Base-by-base conservation (phyloP, 2,797 vertebrate genomes). In the Anisognathus igniventris region DNA sequence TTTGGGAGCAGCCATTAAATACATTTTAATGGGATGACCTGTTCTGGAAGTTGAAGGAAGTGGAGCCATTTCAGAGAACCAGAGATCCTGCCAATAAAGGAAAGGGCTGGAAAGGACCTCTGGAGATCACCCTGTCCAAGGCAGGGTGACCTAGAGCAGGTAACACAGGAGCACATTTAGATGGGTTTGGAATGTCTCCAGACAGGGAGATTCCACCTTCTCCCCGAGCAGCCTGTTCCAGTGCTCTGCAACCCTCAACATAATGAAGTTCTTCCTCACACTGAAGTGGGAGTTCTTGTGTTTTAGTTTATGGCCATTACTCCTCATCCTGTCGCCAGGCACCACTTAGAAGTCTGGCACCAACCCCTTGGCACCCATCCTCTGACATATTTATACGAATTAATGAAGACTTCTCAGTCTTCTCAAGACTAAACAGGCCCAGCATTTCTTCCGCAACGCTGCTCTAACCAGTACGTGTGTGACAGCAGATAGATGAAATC, bases 401-500 rank as follows among this genome's bases (percentile, higher is more conserved):
- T 39, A 45, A 51, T 14, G 22, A 61, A 58, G 25, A 65, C 15
- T 44, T 40, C 42, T 68, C 27, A 24, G 35, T 22, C 27, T 19
- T 53, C 47, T 6, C 33, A 8, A 18, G 18, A 40, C 45, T 14
- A 15, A 27, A 31, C 3, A n/a, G 33, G 51, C 25, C 33, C 33
- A 58, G 51, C 30, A 47, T 7, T 77, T 23, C 39, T 21, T 64
- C 45, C 24, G 58, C 66, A 65, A 28, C 27, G 22, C 33, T 18
- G 58, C 30, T 45, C 39, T 35, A 35, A 53, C 2, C 39, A 27
- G 13, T 4, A 25, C 12, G 51, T 1, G 72, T 9, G 35, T 28
- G 58, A 39, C 45, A 47, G 54, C 31, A 51, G 39, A 62, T 0
- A 18, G 0, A 19, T 0, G 8, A 39, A 39, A 70, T 10, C n/a